Evolutionary conservation across 2,113 vertebrate species (phyloP), one percentile per base, ranked within the genome.

Genomic region (Nasalis larvatus): DNA sequence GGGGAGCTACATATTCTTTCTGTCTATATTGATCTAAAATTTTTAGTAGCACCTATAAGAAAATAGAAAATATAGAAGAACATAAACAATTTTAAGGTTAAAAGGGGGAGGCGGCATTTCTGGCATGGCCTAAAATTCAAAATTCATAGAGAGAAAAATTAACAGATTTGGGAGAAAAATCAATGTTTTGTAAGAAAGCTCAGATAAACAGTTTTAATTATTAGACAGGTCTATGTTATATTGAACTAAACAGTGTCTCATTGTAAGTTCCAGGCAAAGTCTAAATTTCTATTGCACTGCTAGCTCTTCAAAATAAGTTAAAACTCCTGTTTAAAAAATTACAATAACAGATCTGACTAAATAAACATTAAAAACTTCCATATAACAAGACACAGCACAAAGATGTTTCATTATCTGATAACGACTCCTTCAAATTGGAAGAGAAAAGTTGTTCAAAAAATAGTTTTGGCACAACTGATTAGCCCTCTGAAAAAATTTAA

Each of bases 21-120:
- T 99, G 99, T 30, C 99, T 98, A 97, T 99, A 99, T 66, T 99
- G 99, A 69, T 99, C 99, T 96, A 99, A 98, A 97, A 99, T 99
- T 98, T 99, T 99, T 97, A 99, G 98, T 45, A 99, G 98, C 66
- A 99, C 99, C 99, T 99, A 86, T 35, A 89, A 60, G 92, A 95
- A 97, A 73, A 96, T 0, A 86, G 27, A 91, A 90, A 88, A 63
- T 6, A 86, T 3, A 76, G 17, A n/a, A 86, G 14, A 71, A 93
- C 32, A 54, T 35, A 20, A 73, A 91, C n/a, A 68, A 90, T 40
- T 90, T 47, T 69, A 69, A 66, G 25, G 10, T 84, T 80, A 94
- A 90, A 37, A 49, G 47, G 5, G 16, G 6, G 69, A 6, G 11
- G 45, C 8, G 3, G 12, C 89, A 74, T 49, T 87, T 95, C 27